A percentile compares a stretch with the other conserved stretches of the same genome.
phyloP scores from a whole-genome alignment of 2,797 vertebrate species.

The Yasuhikotakia modesta region DNA sequence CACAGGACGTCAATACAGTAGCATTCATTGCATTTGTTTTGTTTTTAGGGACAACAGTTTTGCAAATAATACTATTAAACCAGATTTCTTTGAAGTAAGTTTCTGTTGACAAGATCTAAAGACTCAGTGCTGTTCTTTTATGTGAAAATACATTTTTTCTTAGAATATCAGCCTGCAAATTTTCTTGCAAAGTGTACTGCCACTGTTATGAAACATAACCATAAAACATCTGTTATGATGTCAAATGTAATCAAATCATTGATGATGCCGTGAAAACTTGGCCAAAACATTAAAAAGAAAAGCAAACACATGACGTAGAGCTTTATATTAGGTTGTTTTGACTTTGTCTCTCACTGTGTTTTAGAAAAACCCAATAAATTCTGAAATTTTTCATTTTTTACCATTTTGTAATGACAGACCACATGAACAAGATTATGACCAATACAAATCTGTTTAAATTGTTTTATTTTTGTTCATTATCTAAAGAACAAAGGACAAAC shows the following conservation, averaged over 20 bases:
- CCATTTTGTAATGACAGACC: background rate
- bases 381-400: background rate
- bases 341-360: background rate
- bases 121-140: background rate
- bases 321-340: background rate
- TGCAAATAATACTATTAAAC: background rate
- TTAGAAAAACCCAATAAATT: background rate
- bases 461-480: no score
- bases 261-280: background rate
- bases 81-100: constrained; percentile 7
- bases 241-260: background rate
- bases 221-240: background rate
- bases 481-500: no score
- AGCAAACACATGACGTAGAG: background rate
- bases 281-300: background rate
- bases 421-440: background rate
- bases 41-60: background rate
- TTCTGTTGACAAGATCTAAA: background rate
- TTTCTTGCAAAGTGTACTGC: background rate
- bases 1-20: background rate
- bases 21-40: background rate
- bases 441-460: background rate
- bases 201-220: background rate
- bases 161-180: background rate
- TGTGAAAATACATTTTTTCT: background rate